phyloP scores from a whole-genome alignment of 2,888 invertebrate species.

The Coecobrya sp. region DNA sequence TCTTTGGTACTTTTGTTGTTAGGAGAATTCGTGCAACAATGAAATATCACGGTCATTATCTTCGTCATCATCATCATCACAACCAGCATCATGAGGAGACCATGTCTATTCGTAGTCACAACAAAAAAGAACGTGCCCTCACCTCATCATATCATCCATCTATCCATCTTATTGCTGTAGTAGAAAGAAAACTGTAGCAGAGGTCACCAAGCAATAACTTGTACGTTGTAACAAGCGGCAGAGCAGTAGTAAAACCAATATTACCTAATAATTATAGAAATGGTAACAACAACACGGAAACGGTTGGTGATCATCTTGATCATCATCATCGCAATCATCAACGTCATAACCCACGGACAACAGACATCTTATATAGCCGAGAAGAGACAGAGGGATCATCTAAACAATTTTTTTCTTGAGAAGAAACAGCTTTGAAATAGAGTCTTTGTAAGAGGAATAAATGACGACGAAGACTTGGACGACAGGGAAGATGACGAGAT shows the following conservation, averaged over 20 bases:
- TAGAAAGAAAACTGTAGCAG: constrained; percentile 3
- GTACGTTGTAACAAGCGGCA: background rate
- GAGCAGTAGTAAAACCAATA: constrained; percentile 49
- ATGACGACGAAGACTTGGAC: constrained; percentile 47
- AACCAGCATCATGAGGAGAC: constrained; percentile 3
- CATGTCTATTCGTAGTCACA: background rate
- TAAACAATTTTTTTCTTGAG: constrained; percentile 18
- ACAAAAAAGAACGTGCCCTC: constrained; percentile 39
- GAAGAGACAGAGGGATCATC: constrained; percentile 33
- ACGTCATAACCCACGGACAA: background rate
- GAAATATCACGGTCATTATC: constrained; percentile 77
- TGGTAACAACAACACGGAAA: constrained; percentile 5
- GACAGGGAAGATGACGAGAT: constrained; percentile 53
- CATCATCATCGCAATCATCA: constrained; percentile 34
- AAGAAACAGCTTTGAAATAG: background rate
- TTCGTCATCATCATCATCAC: constrained; percentile 41
- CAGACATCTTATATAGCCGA: background rate
- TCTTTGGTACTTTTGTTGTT: constrained; percentile 50
- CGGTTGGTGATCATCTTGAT: too few species aligned
- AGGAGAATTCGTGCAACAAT: constrained; percentile 62
- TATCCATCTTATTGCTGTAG: background rate
- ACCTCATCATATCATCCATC: constrained; percentile 45
- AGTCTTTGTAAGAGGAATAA: constrained; percentile 10
- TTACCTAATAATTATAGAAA: constrained; percentile 46
- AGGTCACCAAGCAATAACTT: background rate